Evolutionary conservation across 2,888 invertebrate species (phyloP), one percentile per base, ranked within the genome.

Genomic region (Dynastes maya): DNA sequence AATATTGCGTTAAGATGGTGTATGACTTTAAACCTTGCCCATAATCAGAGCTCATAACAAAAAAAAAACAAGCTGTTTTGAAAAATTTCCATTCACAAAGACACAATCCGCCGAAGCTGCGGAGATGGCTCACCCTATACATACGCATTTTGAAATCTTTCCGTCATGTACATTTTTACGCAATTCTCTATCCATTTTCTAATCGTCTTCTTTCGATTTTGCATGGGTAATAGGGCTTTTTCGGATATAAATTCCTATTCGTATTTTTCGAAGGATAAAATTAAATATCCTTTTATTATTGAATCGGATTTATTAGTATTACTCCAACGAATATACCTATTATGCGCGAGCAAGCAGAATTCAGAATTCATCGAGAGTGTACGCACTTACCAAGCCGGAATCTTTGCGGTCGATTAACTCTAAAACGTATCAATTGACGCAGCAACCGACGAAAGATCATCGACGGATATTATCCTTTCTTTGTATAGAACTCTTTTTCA

Each of bases 361-460:
- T 9, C 65, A 40, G 32, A 40, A 40, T 65, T 16, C 16, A 13
- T 65, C 1, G 37, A n/a, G 65, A 40, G n/a, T 32, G 8, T 45
- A 70, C 70, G 29, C 27, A 53, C 27, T 32, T 45, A 37, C 51
- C 29, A 70, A 70, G 53, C 16, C 63, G 22, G 53, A 32, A 13
- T 55, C 53, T 70, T 70, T 70, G 53, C 70, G 29, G 29, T 70
- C 53, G 55, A 71, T 71, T 71, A 71, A 58, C 55, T 58, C 55
- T 9, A 40, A 55, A 71, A 37, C 58, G 55, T 71, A 16, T 40
- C 58, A 71, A 71, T 55, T 58, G 71, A 58, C 16, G 37, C 11
- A 58, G 37, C n/a, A 68, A 22, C 37, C 58, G 11, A 2, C 11
- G 11, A 71, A 2, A 8, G 55, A 71, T 58, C 32, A 55, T 16